These are phyloP conservation scores for Bellardia pandia DNA, from an alignment of 2,888 invertebrate genomes.

Conservation along the genomic window DNA sequence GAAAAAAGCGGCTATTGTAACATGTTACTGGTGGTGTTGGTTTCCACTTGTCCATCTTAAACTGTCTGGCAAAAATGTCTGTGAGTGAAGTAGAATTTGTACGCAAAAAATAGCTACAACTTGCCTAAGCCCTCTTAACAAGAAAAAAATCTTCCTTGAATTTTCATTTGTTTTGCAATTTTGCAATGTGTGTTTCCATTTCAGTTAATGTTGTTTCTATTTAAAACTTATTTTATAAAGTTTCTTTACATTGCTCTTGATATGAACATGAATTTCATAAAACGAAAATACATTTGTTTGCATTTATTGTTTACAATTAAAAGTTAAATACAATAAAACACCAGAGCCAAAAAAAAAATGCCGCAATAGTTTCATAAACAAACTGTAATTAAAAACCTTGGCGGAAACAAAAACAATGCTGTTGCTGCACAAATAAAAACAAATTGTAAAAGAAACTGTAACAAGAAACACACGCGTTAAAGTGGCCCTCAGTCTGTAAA, in stretches of 20 bases:
- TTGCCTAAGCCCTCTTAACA: conserved; percentile 27
- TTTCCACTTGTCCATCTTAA: conserved; percentile 56
- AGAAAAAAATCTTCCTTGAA: conserved; percentile 19
- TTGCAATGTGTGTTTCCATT: not conserved
- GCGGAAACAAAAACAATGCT: conserved; percentile 25
- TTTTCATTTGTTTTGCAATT: not conserved
- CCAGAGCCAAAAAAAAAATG: not conserved
- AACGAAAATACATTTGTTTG: not conserved
- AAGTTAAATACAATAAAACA: conserved; percentile 33
- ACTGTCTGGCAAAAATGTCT: conserved; percentile 27
- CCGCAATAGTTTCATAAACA: conserved; percentile 41
- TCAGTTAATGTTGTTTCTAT: not conserved
- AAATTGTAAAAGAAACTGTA: not conserved
- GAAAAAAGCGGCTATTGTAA: conserved; percentile 20
- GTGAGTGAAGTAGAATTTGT: conserved; percentile 14
- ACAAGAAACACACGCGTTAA: conserved; percentile 36
- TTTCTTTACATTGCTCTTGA: too few relatives aligned
- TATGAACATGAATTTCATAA: not conserved
- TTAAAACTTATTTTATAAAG: not conserved
- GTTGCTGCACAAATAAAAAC: too few relatives aligned
- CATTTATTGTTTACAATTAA: conserved; percentile 55
- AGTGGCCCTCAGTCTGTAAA: conserved; percentile 26
- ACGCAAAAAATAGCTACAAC: conserved; percentile 5
- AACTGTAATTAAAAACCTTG: conserved; percentile 60
- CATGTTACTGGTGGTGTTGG: conserved; percentile 49